These are phyloP conservation scores for Tortricodes alternella DNA, from an alignment of 2,888 invertebrate genomes.

Conservation along the genomic window DNA sequence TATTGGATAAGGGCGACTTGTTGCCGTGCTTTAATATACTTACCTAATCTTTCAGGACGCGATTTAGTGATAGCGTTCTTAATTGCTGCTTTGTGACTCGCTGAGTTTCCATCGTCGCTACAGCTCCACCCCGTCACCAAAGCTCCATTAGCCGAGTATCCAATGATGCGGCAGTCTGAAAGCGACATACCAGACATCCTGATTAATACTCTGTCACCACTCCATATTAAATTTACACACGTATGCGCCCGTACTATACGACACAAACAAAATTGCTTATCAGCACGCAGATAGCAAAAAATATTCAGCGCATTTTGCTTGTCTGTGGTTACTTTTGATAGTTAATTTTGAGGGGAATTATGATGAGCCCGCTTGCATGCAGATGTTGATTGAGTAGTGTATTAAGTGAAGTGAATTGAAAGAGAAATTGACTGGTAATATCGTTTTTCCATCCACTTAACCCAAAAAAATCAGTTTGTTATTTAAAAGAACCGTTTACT, in stretches of 20 bases:
- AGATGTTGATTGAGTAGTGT: constrained; percentile 10
- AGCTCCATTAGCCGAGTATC: constrained; percentile 13
- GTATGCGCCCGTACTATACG: background rate
- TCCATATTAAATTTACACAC: constrained; percentile 25
- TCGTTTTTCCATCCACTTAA: no score
- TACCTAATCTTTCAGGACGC: no score
- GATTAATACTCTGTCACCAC: constrained; percentile 50
- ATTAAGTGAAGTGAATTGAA: background rate
- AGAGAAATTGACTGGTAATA: no score
- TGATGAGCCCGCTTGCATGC: constrained; percentile 10
- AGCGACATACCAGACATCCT: constrained; percentile 40
- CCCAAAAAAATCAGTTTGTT: no score
- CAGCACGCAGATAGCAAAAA: constrained; percentile 4
- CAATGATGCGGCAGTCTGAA: constrained; percentile 44
- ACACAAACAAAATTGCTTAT: background rate
- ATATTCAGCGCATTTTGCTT: background rate
- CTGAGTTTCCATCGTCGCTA: constrained; percentile 23
- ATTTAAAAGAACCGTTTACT: no score
- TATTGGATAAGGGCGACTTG: no score
- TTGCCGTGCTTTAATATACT: no score
- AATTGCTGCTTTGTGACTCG: background rate
- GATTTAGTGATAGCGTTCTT: no score
- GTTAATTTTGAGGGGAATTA: background rate
- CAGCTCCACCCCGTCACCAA: constrained; percentile 25
- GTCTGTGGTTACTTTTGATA: constrained; percentile 7